Evolutionary conservation across 2,888 invertebrate genomes (phyloP).

Genomic region (Cremastobaeus sp.): DNA sequence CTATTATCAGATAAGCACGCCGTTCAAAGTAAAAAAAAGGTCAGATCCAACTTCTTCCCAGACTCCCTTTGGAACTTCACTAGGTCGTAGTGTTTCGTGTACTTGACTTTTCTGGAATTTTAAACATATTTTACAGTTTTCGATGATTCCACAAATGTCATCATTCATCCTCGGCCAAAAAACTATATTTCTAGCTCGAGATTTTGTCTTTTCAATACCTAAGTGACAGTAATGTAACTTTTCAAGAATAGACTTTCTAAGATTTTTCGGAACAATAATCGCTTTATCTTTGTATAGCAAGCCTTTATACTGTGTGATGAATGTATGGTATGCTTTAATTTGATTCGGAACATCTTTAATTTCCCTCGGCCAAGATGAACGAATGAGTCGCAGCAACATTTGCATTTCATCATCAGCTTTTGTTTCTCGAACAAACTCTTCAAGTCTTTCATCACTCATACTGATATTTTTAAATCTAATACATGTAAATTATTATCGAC

Average conservation of each 20-base stretch:
- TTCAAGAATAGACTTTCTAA: conserved; percentile 33
- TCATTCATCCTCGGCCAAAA: conserved; percentile 43
- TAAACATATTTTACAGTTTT: conserved; percentile 35
- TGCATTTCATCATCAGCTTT: conserved; percentile 48
- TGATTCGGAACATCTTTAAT: conserved; percentile 37
- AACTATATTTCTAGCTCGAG: conserved; percentile 35
- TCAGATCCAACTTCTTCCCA: conserved; percentile 41
- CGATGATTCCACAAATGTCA: not conserved
- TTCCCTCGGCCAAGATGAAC: conserved; percentile 35
- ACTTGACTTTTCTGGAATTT: conserved; percentile 27
- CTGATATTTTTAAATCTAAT: conserved; percentile 12
- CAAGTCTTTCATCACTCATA: conserved; percentile 26
- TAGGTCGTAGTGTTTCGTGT: conserved; percentile 19
- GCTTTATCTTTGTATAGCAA: conserved; percentile 40
- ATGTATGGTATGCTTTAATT: conserved; percentile 34
- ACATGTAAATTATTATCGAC: conserved; percentile 34
- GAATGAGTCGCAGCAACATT: conserved; percentile 21
- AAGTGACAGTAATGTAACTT: conserved; percentile 58
- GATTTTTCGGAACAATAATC: conserved; percentile 41
- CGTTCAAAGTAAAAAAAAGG: conserved; percentile 29
- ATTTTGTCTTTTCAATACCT: conserved; percentile 46
- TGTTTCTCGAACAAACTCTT: conserved; percentile 42
- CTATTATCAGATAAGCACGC: conserved; percentile 10
- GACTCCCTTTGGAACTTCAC: conserved; percentile 22
- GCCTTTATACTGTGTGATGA: conserved; percentile 19